Conservation (phyloP, 2,113 vertebrate species). For the Sorex fumeus region DNA sequence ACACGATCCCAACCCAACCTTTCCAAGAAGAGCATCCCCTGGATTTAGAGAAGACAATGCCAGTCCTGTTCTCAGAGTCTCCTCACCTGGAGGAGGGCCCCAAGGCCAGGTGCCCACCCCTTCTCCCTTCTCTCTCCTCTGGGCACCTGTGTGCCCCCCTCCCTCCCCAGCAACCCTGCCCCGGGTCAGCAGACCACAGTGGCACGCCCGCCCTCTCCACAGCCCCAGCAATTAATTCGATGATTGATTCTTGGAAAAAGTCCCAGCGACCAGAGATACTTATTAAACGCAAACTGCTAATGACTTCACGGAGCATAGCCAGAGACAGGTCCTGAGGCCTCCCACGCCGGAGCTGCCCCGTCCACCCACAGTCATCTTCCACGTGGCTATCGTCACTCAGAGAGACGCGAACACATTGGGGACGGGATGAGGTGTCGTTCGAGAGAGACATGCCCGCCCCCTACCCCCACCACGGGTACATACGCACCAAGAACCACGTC, state of each 20-base stretch:
- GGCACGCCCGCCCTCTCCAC: neutral
- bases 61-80: neutral
- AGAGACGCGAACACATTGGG: constrained; percentile 47
- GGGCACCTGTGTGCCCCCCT: neutral
- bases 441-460: neutral
- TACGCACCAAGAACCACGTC: constrained; percentile 26
- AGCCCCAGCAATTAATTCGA: neutral
- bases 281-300: constrained; percentile 78
- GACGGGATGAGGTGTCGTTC: too few relatives aligned
- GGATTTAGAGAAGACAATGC: neutral
- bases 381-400: constrained; percentile 66
- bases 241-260: constrained; percentile 47
- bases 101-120: neutral
- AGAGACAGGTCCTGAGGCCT: neutral
- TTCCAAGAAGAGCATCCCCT: neutral
- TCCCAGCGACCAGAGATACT: constrained; percentile 51
- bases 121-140: neutral
- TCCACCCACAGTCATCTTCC: constrained; percentile 71
- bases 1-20: neutral
- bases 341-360: neutral
- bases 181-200: neutral
- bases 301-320: constrained; percentile 18
- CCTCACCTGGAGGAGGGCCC: neutral
- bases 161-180: neutral
- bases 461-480: constrained; percentile 4